phyloP scores from a whole-genome alignment of 2,888 invertebrate genomes.

The Metallyticus violacea region DNA sequence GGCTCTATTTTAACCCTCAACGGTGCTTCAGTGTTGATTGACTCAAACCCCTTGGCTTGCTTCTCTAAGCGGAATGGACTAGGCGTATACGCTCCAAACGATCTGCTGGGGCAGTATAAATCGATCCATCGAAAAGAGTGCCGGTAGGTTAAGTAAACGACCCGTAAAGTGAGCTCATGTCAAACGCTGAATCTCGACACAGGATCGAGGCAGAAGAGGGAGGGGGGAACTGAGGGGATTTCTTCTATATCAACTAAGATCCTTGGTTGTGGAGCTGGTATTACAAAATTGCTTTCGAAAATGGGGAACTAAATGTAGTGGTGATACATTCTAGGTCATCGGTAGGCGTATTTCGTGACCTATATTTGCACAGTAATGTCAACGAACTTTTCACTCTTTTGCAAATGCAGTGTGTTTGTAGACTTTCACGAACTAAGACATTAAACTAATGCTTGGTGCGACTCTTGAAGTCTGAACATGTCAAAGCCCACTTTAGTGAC shows the following conservation, averaged over 20 bases:
- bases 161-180: not conserved
- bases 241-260: too few species aligned
- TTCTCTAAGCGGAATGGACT: not conserved
- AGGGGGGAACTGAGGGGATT: too few species aligned
- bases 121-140: not conserved
- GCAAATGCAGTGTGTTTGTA: too few species aligned
- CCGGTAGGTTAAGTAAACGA: not conserved
- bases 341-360: not conserved
- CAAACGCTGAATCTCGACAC: not conserved
- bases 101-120: not conserved
- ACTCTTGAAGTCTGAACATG: too few species aligned
- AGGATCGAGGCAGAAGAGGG: too few species aligned
- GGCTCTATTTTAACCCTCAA: not conserved
- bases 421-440: too few species aligned
- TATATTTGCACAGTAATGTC: too few species aligned
- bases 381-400: too few species aligned
- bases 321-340: not conserved
- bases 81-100: not conserved
- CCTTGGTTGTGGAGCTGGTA: too few species aligned
- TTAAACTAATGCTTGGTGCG: too few species aligned
- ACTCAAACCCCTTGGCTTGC: not conserved
- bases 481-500: too few species aligned
- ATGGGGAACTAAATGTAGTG: too few species aligned
- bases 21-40: not conserved
- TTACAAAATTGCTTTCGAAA: not conserved